phyloP scores from a whole-genome alignment of 2,113 vertebrate genomes.

The Cichladusa arquata region DNA sequence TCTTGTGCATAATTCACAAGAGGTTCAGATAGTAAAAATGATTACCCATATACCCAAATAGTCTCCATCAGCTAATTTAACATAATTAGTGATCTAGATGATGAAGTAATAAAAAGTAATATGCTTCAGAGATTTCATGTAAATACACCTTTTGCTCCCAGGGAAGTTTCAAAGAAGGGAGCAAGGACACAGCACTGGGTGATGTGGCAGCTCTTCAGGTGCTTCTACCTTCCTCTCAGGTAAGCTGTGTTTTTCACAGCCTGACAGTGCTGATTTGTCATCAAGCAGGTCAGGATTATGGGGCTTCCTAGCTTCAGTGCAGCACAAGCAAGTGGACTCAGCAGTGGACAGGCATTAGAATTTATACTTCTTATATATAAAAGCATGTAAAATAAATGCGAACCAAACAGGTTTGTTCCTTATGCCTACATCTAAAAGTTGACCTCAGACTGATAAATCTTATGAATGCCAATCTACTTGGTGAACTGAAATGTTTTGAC shows the following conservation, averaged over 20 bases:
- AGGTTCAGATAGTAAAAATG: not conserved
- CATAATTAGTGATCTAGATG: slow-evolving; percentile 21
- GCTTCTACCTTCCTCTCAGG: not conserved
- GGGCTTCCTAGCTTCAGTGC: not conserved
- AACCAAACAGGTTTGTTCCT: not conserved
- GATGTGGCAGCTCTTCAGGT: not conserved
- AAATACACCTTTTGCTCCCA: not conserved
- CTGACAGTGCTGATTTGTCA: not conserved
- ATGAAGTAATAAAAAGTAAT: slow-evolving; percentile 28
- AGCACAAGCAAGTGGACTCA: not conserved
- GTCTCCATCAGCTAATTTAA: slow-evolving; percentile 35
- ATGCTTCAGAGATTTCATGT: not conserved
- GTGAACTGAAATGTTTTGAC: not conserved
- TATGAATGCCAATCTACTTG: not conserved
- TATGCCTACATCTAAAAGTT: not conserved
- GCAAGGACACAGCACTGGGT: not conserved
- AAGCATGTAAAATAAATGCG: not conserved
- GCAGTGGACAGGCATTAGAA: not conserved
- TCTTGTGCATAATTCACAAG: not conserved
- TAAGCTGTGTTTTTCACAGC: not conserved
- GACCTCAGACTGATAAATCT: not conserved
- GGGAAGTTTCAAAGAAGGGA: not conserved
- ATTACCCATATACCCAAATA: slow-evolving; percentile 15
- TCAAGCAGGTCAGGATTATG: not conserved
- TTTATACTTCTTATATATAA: not conserved